Evolutionary conservation across 2,888 invertebrate species (phyloP).

Genomic region (Arctia plantaginis): DNA sequence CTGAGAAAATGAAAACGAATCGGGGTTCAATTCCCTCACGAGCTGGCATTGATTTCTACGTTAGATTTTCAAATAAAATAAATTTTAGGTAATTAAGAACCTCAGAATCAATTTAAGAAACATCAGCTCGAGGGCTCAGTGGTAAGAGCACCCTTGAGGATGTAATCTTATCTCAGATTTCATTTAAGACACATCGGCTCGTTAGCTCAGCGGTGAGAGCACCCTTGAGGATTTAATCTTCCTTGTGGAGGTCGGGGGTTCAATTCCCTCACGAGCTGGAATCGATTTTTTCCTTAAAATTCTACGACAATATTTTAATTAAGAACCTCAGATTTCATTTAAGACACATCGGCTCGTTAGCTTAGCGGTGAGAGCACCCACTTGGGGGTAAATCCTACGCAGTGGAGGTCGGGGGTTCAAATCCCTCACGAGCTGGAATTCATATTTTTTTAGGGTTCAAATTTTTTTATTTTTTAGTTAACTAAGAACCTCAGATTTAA

Average conservation of each 20-base stretch:
- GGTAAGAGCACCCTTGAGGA: too few species aligned
- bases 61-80: too few species aligned
- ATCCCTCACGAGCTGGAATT: neutral
- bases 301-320: neutral
- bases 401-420: neutral
- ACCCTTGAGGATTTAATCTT: neutral
- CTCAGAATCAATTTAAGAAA: neutral
- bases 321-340: neutral
- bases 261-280: neutral
- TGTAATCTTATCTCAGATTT: too few species aligned
- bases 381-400: neutral
- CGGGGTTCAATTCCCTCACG: conserved; percentile 3
- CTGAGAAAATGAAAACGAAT: too few species aligned
- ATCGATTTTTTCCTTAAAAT: neutral
- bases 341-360: neutral
- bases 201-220: too few species aligned
- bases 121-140: neutral
- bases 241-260: neutral
- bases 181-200: too few species aligned
- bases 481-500: neutral
- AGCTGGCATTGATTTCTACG: neutral
- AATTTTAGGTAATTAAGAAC: too few species aligned
- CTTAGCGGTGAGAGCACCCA: neutral
- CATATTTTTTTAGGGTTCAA: too few species aligned
- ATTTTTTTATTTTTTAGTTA: neutral